Evolutionary conservation across 2,113 vertebrate species (phyloP).

Genomic region (Cyrtonyx montezumae): DNA sequence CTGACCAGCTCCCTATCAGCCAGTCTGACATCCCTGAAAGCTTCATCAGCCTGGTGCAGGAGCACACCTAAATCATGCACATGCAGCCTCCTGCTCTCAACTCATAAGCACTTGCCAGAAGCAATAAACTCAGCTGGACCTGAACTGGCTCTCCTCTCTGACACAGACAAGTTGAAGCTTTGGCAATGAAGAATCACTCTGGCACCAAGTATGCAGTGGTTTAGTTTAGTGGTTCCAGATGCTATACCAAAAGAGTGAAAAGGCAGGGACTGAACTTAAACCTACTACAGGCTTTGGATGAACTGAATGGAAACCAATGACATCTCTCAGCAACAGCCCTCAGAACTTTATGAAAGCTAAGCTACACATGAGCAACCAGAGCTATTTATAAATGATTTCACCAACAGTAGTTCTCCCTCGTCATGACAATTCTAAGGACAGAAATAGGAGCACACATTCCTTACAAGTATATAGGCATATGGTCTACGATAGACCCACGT

Average conservation of each 20-base stretch:
- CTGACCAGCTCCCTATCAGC: background rate
- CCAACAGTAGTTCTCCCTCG: background rate
- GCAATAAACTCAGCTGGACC: no score
- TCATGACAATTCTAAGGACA: background rate
- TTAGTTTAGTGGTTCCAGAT: background rate
- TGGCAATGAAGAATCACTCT: background rate
- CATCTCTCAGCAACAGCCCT: background rate
- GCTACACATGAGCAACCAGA: background rate
- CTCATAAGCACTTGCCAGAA: background rate
- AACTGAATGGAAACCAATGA: background rate
- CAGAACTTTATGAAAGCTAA: background rate
- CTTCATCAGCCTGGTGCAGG: background rate
- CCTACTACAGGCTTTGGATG: background rate
- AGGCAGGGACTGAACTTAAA: background rate
- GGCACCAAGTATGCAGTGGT: background rate
- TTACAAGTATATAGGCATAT: background rate
- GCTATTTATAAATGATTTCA: slow-evolving; percentile 27
- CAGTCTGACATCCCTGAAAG: background rate
- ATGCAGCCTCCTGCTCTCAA: background rate
- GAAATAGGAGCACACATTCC: background rate
- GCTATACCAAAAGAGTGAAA: background rate
- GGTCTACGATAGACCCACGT: background rate
- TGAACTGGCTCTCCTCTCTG: background rate
- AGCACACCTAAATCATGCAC: background rate
- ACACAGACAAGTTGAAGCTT: no score